Evolutionary conservation across 2,888 invertebrate genomes (phyloP), one percentile per base, ranked within the genome.

Genomic region (Pharmacophagus antenor): DNA sequence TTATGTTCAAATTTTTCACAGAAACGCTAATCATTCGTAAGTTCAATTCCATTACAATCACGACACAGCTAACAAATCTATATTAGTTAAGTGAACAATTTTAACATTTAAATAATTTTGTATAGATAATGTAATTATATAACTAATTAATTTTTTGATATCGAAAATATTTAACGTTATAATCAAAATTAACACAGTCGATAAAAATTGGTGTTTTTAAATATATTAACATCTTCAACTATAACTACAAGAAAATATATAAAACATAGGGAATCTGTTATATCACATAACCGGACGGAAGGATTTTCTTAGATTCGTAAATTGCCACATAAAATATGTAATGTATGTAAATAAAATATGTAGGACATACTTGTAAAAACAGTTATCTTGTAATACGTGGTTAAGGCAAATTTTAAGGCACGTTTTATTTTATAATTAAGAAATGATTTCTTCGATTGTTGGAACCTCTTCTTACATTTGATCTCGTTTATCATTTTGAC

Each of bases 201-300:
- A 37, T 37, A 15, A n/a, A 27, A 27, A 27, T 27, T 27, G 8
- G 10, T 27, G 6, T 27, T 6, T 10, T 7, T 27, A 2, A 37
- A 15, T n/a, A 37, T 37, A 37, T 37, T 37, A 31, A 31, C 15
- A n/a, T 37, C n/a, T n/a, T 2, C n/a, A 37, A n/a, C n/a, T 37
- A n/a, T 37, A 15, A 37, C n/a, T 37, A n/a, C 37, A 15, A 37
- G 15, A 15, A n/a, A 37, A n/a, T 37, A 37, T 2, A 5, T 20
- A 58, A 22, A 59, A 50, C 25, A 49, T 55, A 41, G 18, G n/a
- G 17, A 4, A 20, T 7, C 0, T 20, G 20, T 44, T 18, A 44
- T 18, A 44, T 44, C 44, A 44, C 44, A 44, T 18, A 44, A 44
- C 20, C 17, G 44, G 44, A 44, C 44, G 44, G 44, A 44, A 7